phyloP scores from a whole-genome alignment of 2,797 vertebrate species.

The Cyprinella venusta region DNA sequence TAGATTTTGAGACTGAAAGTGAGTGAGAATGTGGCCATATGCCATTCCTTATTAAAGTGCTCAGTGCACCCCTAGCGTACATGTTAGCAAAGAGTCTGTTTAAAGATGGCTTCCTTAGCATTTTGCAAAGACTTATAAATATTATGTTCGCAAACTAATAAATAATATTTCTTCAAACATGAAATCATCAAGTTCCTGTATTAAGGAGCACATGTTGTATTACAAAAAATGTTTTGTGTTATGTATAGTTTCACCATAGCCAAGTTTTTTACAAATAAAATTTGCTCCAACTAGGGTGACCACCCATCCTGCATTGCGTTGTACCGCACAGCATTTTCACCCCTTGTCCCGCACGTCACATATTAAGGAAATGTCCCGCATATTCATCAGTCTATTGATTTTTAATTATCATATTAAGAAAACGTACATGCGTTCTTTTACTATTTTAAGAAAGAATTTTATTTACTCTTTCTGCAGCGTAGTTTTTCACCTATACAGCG shows the following conservation, averaged over 20 bases:
- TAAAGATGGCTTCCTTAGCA: background rate
- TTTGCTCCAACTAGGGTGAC: background rate
- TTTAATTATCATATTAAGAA: too few relatives aligned
- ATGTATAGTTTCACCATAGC: conserved; percentile 2
- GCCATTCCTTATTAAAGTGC: conserved; percentile 33
- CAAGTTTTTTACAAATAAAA: background rate
- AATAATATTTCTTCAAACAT: conserved; percentile 10
- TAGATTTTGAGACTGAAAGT: background rate
- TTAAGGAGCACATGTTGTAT: background rate
- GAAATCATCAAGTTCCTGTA: background rate
- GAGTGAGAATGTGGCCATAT: background rate
- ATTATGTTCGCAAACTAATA: background rate
- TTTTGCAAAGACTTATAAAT: conserved; percentile 15
- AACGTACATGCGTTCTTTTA: too few relatives aligned
- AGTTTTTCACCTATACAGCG: too few relatives aligned
- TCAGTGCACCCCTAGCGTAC: background rate
- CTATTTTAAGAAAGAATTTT: too few relatives aligned
- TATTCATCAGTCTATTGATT: too few relatives aligned
- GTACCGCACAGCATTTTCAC: too few relatives aligned
- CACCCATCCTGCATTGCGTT: too few relatives aligned
- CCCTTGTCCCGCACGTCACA: too few relatives aligned
- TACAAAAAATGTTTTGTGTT: conserved; percentile 12
- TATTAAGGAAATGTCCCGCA: too few relatives aligned
- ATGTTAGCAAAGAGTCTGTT: conserved; percentile 4
- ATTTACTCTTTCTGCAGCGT: too few relatives aligned